Evolutionary conservation across 2,888 invertebrate species (phyloP).

Genomic region (Dicyrtoma fusca): DNA sequence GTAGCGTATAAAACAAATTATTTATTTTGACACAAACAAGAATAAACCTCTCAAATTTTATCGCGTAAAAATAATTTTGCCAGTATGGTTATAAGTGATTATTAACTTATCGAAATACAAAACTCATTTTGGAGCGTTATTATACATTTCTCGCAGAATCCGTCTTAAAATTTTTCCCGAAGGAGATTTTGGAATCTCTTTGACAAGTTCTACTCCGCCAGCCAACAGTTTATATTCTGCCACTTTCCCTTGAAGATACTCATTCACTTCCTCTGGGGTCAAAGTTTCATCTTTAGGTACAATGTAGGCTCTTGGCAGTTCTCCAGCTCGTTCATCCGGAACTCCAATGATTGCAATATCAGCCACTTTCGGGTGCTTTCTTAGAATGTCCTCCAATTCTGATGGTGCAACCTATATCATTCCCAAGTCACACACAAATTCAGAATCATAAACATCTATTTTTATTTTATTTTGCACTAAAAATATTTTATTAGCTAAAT

Average conservation of each 20-base stretch:
- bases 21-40: too few relatives aligned
- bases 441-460: background rate
- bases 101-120: too few relatives aligned
- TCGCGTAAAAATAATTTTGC: too few relatives aligned
- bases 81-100: too few relatives aligned
- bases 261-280: constrained; percentile 64
- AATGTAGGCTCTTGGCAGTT: constrained; percentile 76
- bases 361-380: constrained; percentile 71
- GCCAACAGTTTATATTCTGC: constrained; percentile 74
- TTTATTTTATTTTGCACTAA: too few relatives aligned
- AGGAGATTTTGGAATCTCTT: constrained; percentile 72
- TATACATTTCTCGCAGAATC: constrained; percentile 61
- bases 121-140: too few relatives aligned
- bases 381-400: constrained; percentile 76
- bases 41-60: too few relatives aligned
- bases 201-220: constrained; percentile 72
- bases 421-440: background rate
- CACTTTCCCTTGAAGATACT: constrained; percentile 70
- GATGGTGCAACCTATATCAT: constrained; percentile 82
- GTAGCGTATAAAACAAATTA: too few relatives aligned
- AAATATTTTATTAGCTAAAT: too few relatives aligned
- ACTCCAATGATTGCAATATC: constrained; percentile 84
- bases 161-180: constrained; percentile 77
- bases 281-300: constrained; percentile 64
- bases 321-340: constrained; percentile 70